Base-by-base conservation (phyloP, 1,140 invertebrate species). In the Sarcophaga bullata region DNA sequence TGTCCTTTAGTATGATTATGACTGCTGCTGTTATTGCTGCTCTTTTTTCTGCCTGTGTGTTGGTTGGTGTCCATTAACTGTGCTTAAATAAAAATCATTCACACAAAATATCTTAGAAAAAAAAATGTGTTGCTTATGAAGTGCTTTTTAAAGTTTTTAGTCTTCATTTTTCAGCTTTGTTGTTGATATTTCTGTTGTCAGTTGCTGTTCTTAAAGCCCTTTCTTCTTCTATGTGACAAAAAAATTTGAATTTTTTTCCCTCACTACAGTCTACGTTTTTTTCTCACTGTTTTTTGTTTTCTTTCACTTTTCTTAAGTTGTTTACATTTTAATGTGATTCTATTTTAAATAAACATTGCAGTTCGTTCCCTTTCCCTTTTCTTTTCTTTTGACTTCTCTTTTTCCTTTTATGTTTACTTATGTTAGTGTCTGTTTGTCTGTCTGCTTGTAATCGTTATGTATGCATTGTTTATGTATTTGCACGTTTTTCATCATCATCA, bases 381-480 rank as follows among this genome's bases (percentile, higher is more conserved):
- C 6, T 62, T 62, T 15, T 0, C 58, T 62, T 7, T 15, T 62
- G 58, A n/a, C 15, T 13, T 9, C 15, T 37, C 6, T 7, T 0
- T 46, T 73, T 37, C 10, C 73, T 8, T 15, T 13, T 9, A 9
- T 47, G 73, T 5, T 73, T n/a, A 37, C 15, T 58, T 58, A 13
- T n/a, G n/a, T 58, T 58, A 6, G 54, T 58, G n/a, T 58, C 13
- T 13, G 25, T 37, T 4, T 37, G 25, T 37, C 25, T 37, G 25
- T 37, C 25, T 37, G 25, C 4, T 4, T 58, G 10, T 13, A 13
- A 58, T 3, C 54, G 37, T 37, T 73, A 7, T 46, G 46, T 4
- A 13, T 73, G 19, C 72, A 73, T 73, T 46, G 73, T 73, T 73
- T 46, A 46, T 73, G 73, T 13, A 73, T 73, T 73, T 73, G 37